These are phyloP conservation scores for Ursus arctos DNA, from an alignment of 2,113 vertebrate genomes.

Conservation along the genomic window DNA sequence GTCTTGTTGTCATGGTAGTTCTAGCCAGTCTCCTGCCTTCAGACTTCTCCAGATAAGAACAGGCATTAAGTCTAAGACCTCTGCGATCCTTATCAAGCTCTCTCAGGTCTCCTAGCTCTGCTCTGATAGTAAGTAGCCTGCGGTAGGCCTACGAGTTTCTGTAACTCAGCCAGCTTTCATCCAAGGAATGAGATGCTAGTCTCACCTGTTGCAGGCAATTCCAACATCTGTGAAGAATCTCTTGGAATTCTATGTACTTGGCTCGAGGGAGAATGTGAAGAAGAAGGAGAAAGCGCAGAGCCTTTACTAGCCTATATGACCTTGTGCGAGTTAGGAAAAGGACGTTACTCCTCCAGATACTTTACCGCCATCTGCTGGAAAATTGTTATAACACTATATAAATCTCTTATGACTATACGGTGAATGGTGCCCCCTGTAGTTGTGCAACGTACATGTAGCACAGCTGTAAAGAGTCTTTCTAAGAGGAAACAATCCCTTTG, in stretches of 20 bases:
- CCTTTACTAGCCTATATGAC: neutral
- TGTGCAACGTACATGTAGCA: neutral
- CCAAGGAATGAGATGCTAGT: neutral
- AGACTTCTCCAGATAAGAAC: neutral
- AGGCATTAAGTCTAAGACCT: neutral
- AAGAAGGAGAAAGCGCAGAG: neutral
- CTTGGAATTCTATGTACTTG: neutral
- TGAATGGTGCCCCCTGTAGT: slow-evolving; percentile 46
- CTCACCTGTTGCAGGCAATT: neutral
- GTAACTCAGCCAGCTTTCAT: neutral
- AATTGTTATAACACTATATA: neutral
- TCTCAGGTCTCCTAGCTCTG: neutral
- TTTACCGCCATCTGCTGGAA: slow-evolving; percentile 73
- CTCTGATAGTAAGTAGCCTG: neutral
- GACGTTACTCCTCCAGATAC: slow-evolving; percentile 21
- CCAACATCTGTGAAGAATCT: neutral
- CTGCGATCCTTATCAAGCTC: neutral
- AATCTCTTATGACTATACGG: neutral
- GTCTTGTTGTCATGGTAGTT: neutral
- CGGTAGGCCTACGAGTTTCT: neutral
- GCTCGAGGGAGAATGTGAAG: neutral
- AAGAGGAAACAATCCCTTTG: neutral
- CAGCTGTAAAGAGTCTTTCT: neutral
- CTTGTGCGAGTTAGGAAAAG: neutral
- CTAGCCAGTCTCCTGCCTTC: neutral